A percentile compares a stretch with the other conserved stretches of the same genome.
phyloP scores from a whole-genome alignment of 2,888 invertebrate species.

The Tetrapedia diversipes region DNA sequence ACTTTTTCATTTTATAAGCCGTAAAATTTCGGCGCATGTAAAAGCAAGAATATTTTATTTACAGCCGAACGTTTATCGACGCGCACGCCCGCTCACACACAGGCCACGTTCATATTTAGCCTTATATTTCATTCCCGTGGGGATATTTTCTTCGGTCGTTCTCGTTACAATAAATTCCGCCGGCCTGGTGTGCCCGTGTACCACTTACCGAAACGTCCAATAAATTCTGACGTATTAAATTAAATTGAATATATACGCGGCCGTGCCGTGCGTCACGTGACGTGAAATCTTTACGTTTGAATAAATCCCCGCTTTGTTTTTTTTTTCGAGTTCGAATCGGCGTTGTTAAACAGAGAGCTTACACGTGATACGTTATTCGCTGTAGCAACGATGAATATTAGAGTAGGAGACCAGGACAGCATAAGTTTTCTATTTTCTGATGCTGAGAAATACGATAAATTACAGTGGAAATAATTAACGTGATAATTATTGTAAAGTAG shows the following conservation, averaged over 20 bases:
- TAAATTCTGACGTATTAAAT: conserved; percentile 45
- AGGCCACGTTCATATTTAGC: conserved; percentile 33
- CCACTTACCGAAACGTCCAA: conserved; percentile 42
- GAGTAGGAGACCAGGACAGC: too few species aligned
- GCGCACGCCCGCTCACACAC: not conserved
- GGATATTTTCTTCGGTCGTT: conserved; percentile 50
- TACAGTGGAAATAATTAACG: too few species aligned
- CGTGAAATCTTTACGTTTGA: conserved; percentile 18
- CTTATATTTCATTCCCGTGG: conserved; percentile 52
- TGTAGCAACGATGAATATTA: too few species aligned
- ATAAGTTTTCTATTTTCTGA: too few species aligned
- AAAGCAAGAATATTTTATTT: conserved; percentile 55
- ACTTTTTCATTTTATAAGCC: conserved; percentile 35
- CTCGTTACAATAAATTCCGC: conserved; percentile 50
- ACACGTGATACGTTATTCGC: too few species aligned
- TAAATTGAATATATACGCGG: conserved; percentile 29
- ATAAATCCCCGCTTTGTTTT: not conserved
- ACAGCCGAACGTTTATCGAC: conserved; percentile 47
- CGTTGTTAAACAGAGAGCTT: not conserved
- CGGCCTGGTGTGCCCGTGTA: conserved; percentile 26
- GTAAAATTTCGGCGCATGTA: conserved; percentile 30
- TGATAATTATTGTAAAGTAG: too few species aligned
- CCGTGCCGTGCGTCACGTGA: not conserved
- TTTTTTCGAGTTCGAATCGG: not conserved
- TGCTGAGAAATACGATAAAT: too few species aligned